Evolutionary conservation across 2,113 vertebrate species (phyloP).

Genomic region (Sapayoa aenigma): DNA sequence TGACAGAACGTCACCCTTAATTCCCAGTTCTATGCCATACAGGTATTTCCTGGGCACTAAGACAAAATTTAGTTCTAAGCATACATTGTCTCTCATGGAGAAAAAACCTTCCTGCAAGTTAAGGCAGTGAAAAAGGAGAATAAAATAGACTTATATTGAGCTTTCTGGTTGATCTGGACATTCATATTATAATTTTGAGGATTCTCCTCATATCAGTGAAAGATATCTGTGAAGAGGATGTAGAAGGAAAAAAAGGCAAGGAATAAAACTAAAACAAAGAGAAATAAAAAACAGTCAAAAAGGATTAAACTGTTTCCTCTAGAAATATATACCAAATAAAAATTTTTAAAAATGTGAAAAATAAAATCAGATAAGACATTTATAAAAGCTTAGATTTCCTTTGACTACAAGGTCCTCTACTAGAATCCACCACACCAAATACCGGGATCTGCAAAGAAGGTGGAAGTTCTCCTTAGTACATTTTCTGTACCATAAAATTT

Average conservation of each 20-base stretch:
- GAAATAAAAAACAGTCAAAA: not conserved
- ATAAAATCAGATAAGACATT: not conserved
- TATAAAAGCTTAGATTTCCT: not conserved
- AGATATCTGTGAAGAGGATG: not conserved
- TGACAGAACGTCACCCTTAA: not conserved
- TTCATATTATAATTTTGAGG: not conserved
- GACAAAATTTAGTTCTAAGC: not conserved
- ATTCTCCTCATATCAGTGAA: not conserved
- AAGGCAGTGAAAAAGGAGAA: not conserved
- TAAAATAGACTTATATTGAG: not conserved
- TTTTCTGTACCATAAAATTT: not conserved
- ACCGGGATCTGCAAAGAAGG: fast-evolving
- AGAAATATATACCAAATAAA: not conserved
- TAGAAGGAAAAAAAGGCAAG: not conserved
- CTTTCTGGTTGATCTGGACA: not conserved
- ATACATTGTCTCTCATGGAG: not conserved
- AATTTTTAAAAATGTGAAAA: no score
- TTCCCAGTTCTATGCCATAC: not conserved
- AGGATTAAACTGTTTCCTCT: not conserved
- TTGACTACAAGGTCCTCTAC: fast-evolving
- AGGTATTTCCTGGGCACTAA: not conserved
- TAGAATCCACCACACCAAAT: not conserved
- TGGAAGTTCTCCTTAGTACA: not conserved
- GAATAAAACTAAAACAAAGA: not conserved
- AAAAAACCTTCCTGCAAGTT: not conserved